These are phyloP conservation scores for Ganaspis brasiliensis DNA, from an alignment of 2,888 invertebrate genomes.

Conservation along the genomic window DNA sequence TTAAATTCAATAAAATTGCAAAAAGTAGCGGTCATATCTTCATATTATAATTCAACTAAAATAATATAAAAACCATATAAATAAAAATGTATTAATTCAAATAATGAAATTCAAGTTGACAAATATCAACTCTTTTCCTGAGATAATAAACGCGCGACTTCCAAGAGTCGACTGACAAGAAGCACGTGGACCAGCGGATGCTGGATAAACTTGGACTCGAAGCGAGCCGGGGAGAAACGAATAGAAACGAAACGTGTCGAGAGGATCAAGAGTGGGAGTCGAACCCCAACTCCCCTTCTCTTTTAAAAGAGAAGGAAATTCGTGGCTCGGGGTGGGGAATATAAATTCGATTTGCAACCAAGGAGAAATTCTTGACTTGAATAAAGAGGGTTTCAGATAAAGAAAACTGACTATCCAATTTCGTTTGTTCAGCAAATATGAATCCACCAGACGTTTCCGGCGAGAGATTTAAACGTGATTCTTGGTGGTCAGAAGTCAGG, in stretches of 20 bases:
- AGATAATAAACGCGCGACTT: background rate
- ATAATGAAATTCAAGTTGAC: no score
- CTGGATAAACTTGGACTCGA: constrained; percentile 14
- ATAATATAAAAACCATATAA: background rate
- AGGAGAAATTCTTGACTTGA: constrained; percentile 8
- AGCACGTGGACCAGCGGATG: constrained; percentile 22
- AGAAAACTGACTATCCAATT: constrained; percentile 27
- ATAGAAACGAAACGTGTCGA: constrained; percentile 16
- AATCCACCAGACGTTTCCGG: background rate
- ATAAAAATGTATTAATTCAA: no score
- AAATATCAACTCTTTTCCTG: background rate
- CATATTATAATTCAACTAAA: background rate
- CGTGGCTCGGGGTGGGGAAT: background rate
- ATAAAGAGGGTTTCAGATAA: constrained; percentile 25
- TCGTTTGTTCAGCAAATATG: constrained; percentile 17
- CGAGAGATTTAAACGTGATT: background rate
- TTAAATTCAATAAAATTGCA: no score
- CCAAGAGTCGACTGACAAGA: constrained; percentile 33
- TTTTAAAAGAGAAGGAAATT: background rate
- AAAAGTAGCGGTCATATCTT: no score
- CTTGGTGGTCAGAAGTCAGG: background rate
- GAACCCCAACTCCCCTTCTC: background rate
- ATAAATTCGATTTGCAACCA: constrained; percentile 16
- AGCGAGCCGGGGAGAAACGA: constrained; percentile 20
- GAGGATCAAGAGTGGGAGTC: background rate